phyloP scores from a whole-genome alignment of 2,888 invertebrate species.

The Papilio gigon region DNA sequence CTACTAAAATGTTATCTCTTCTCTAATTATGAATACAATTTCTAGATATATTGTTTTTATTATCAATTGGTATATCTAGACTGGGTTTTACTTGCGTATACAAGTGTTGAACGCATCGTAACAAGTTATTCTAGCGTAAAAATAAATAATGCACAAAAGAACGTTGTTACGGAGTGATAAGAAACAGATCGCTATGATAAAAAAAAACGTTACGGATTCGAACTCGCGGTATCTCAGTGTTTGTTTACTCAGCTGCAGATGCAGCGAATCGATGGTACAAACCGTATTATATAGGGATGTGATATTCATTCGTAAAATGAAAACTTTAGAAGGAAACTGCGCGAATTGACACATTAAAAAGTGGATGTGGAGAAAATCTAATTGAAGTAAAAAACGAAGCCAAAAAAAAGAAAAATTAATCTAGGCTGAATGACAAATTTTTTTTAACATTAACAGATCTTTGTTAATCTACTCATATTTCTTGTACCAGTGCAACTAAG shows the following conservation, averaged over 20 bases:
- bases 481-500: too few relatives aligned
- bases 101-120: constrained; percentile 5
- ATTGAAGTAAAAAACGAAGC: too few relatives aligned
- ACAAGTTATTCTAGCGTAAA: constrained; percentile 18
- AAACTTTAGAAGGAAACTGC: too few relatives aligned
- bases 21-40: too few relatives aligned
- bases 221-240: constrained; percentile 13
- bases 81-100: neutral
- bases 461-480: too few relatives aligned
- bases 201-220: constrained; percentile 16
- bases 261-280: constrained; percentile 14
- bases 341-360: too few relatives aligned
- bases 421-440: too few relatives aligned
- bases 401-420: too few relatives aligned
- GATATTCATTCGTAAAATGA: neutral
- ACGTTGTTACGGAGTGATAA: constrained; percentile 23
- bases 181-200: constrained; percentile 31
- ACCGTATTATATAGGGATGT: constrained; percentile 7
- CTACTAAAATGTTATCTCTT: too few relatives aligned
- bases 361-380: too few relatives aligned
- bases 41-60: too few relatives aligned
- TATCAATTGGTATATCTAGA: neutral
- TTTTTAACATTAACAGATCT: too few relatives aligned
- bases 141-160: constrained; percentile 24
- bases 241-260: constrained; percentile 32